phyloP scores from a whole-genome alignment of 2,797 vertebrate species.

The Acanthurus leucopareius region DNA sequence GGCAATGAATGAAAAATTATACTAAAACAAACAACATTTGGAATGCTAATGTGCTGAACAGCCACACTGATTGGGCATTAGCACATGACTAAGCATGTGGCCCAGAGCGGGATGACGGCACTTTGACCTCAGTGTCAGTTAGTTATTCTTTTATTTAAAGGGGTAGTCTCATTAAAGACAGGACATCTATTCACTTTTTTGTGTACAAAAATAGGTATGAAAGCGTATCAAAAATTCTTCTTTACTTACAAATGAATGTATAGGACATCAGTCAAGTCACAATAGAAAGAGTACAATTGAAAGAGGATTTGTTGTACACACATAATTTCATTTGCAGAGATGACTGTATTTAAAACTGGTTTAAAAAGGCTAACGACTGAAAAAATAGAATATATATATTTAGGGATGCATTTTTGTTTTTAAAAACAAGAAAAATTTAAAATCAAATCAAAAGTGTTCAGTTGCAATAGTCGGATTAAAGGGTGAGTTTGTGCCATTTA shows the following conservation, averaged over 20 bases:
- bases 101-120: constrained; percentile 47
- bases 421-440: neutral
- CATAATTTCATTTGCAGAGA: neutral
- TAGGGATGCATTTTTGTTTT: neutral
- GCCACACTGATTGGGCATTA: constrained; percentile 51
- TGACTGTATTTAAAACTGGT: neutral
- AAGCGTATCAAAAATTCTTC: neutral
- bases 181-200: neutral
- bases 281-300: neutral
- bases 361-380: too few species aligned
- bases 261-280: neutral
- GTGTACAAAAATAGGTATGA: neutral
- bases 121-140: constrained; percentile 65
- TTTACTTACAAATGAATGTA: neutral
- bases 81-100: constrained; percentile 66
- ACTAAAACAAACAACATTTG: constrained; percentile 71
- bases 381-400: too few species aligned
- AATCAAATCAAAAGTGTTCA: neutral
- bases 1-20: constrained; percentile 63
- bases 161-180: constrained; percentile 12
- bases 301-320: neutral
- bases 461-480: neutral
- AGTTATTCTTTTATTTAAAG: constrained; percentile 47
- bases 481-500: neutral
- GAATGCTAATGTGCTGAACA: constrained; percentile 72